Conservation (phyloP, 2,113 vertebrate genomes). For the Globicephala melas region DNA sequence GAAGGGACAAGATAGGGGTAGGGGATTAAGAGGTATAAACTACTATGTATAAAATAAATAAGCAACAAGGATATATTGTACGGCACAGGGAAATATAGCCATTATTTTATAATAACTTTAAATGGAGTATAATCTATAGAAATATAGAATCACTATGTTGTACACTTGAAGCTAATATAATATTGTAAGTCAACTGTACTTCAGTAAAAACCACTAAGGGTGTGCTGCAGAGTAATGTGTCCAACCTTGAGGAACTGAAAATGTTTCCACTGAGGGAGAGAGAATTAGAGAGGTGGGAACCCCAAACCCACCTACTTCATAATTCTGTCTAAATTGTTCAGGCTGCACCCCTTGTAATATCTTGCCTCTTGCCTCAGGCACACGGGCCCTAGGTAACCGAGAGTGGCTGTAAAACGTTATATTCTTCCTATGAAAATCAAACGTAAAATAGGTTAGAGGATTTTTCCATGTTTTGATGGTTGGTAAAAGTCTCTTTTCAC, state of each 20-base stretch:
- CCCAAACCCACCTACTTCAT: not conserved
- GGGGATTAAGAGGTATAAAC: not conserved
- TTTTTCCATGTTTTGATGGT: not conserved
- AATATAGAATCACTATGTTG: not conserved
- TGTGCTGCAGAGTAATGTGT: not conserved
- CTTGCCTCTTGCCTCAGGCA: not conserved
- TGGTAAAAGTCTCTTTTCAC: constrained; percentile 57
- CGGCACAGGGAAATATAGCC: not conserved
- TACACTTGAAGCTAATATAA: not conserved
- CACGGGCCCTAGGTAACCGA: not conserved
- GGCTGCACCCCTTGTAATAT: not conserved
- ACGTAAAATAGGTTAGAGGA: not conserved
- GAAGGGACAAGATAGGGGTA: not conserved
- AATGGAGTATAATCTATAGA: not conserved
- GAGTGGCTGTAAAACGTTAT: not conserved
- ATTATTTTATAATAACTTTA: not conserved
- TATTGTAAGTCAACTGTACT: not conserved
- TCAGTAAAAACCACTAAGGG: not conserved
- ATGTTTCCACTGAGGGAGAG: not conserved
- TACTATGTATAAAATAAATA: not conserved
- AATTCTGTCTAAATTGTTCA: not conserved
- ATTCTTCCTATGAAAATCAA: constrained; percentile 27
- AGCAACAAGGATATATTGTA: not conserved
- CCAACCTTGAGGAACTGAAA: not conserved
- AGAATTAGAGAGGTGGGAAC: not conserved